Percentiles rank a stretch among this genome's conserved stretches.
These are phyloP conservation scores for Etheostoma spectabile DNA, from an alignment of 2,113 vertebrate genomes.

Conservation along the genomic window DNA sequence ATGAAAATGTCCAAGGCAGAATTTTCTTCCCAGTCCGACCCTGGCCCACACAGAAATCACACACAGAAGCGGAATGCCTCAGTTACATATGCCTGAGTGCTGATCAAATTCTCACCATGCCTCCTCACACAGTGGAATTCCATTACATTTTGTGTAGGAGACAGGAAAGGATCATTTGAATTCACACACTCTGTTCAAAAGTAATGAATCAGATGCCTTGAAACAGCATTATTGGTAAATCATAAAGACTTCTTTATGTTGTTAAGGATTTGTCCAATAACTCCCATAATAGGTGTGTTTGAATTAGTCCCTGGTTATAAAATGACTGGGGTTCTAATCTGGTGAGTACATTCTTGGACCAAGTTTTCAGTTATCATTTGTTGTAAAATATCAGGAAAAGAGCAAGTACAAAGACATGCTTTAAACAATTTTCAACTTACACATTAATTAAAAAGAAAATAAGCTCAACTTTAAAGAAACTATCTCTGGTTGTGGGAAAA, in stretches of 20 bases:
- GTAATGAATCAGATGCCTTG: constrained; percentile 68
- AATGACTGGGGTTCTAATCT: constrained; percentile 34
- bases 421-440: too few relatives aligned
- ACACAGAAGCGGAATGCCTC: constrained; percentile 8
- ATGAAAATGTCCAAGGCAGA: too few relatives aligned
- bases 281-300: constrained; percentile 40
- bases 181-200: constrained; percentile 50
- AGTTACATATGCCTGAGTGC: not conserved
- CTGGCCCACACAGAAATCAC: not conserved
- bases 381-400: constrained; percentile 11
- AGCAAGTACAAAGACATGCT: not conserved
- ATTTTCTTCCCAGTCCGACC: too few relatives aligned
- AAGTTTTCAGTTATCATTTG: constrained; percentile 15
- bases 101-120: constrained; percentile 38
- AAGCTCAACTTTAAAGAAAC: not conserved
- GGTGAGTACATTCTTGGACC: constrained; percentile 23
- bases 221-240: constrained; percentile 71
- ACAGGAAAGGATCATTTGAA: constrained; percentile 64
- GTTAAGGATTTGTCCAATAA: constrained; percentile 69
- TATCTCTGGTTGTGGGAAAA: not conserved
- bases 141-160: constrained; percentile 69
- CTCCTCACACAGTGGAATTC: constrained; percentile 55
- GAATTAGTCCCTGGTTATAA: constrained; percentile 33
- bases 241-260: constrained; percentile 62
- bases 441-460: not conserved